Base-by-base conservation (phyloP, 2,888 invertebrate species). In the Spisula subtruncata region DNA sequence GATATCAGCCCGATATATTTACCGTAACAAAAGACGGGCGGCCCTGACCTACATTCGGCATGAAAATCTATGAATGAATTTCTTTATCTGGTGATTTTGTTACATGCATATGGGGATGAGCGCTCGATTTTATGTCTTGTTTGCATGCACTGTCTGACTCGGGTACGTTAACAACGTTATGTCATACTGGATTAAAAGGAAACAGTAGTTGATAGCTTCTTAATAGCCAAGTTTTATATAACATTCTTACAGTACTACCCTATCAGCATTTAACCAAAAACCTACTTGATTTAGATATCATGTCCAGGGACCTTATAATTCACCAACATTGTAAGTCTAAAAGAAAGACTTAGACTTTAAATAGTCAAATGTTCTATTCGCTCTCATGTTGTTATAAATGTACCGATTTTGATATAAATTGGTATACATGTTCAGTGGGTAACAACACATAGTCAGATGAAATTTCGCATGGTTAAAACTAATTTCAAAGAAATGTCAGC, bases 91-190 rank as follows among this genome's bases (percentile, higher is more conserved):
- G 46, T 18, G 32, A 32, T 82, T 51, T 60, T 46, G 20, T 83
- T 14, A 16, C 41, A 66, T 81, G 81, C 81, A 81, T 48, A 32
- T 32, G 16, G 35, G 35, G 75, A 75, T 5, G 35, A 75, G 32
- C 14, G n/a, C 18, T 75, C 35, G 25, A 75, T 75, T 35, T 35
- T 25, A 66, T 81, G 20, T n/a, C 46, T 51, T 88, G 84, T 88
- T 85, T 88, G 51, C 35, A 80, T 54, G 81, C 71, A 85, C 88
- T 41, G 35, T 85, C 81, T 88, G 81, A 46, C 84, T n/a, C 4
- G 41, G 41, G 35, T 46, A 25, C 66, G 54, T 46, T 81, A 66
- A 66, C 54, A 71, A 48, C 25, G 18, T 60, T 20, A 66, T 81
- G 81, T 88, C 85, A 81, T 20, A 18, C 4, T 5, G 54, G 85